phyloP scores from a whole-genome alignment of 1,140 invertebrate species.

The Carcinoscorpius rotundicauda region DNA sequence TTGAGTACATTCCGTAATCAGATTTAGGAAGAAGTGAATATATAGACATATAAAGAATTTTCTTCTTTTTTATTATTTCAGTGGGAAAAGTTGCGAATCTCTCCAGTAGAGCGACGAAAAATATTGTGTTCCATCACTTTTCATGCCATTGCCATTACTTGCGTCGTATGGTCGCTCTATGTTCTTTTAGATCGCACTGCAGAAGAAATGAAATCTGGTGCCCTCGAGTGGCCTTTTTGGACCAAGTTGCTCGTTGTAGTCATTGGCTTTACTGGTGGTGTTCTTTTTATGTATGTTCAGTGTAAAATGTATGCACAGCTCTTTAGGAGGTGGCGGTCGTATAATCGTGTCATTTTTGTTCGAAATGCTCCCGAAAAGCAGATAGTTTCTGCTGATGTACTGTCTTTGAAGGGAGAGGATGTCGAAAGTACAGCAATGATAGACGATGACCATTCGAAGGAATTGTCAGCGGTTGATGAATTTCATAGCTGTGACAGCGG shows the following conservation, averaged over 20 bases:
- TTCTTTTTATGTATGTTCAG: conserved; percentile 95
- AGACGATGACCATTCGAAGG: neutral
- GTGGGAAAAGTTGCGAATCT: conserved; percentile 93
- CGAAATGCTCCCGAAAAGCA: conserved; percentile 73
- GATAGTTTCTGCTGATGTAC: conserved; percentile 6
- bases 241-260: conserved; percentile 82
- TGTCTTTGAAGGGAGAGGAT: neutral
- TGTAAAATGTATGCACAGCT: conserved; percentile 86
- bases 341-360: conserved; percentile 82
- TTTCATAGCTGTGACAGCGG: conserved; percentile 18
- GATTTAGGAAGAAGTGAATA: no score
- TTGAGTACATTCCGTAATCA: no score
- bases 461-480: conserved; percentile 12
- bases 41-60: no score
- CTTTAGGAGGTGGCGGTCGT: conserved; percentile 80
- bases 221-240: conserved; percentile 90
- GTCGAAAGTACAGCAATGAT: neutral
- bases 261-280: conserved; percentile 86
- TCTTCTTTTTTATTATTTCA: conserved; percentile 33
- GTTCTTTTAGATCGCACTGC: conserved; percentile 88
- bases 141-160: conserved; percentile 83
- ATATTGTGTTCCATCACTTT: conserved; percentile 84
- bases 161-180: conserved; percentile 93
- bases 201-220: conserved; percentile 62
- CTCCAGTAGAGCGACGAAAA: conserved; percentile 73